Evolutionary conservation across 2,888 invertebrate species (phyloP).

Genomic region (Augiades crinisus): DNA sequence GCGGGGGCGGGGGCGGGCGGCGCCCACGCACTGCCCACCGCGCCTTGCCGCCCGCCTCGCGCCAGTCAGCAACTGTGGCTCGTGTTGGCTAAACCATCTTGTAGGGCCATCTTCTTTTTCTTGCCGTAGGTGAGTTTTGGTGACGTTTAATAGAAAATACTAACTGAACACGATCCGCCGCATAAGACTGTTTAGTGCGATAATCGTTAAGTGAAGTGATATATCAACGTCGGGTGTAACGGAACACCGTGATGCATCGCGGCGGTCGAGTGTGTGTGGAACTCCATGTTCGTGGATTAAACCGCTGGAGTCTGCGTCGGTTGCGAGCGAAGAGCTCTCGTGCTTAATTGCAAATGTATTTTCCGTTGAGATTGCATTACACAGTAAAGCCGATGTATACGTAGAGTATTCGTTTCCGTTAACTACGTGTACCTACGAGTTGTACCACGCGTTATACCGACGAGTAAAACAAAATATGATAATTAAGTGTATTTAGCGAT

Average conservation of each 20-base stretch:
- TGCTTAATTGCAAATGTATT: constrained; percentile 3
- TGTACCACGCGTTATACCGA: too few relatives aligned
- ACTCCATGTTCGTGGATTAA: constrained; percentile 28
- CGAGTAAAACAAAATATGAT: too few relatives aligned
- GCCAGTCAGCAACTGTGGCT: constrained; percentile 79
- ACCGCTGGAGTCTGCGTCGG: constrained; percentile 16
- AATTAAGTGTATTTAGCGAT: not conserved
- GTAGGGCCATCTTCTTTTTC: constrained; percentile 78
- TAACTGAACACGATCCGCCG: constrained; percentile 35
- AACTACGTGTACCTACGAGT: too few relatives aligned
- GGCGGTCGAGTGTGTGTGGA: constrained; percentile 35
- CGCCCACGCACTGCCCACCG: constrained; percentile 72
- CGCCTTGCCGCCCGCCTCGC: constrained; percentile 75
- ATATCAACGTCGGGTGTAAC: constrained; percentile 45
- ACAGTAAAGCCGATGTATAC: not conserved
- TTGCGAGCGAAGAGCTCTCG: constrained; percentile 21
- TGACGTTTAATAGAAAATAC: constrained; percentile 38
- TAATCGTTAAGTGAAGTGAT: constrained; percentile 67
- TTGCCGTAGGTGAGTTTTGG: constrained; percentile 74
- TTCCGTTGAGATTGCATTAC: not conserved
- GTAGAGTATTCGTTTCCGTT: not conserved
- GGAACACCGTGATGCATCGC: constrained; percentile 46
- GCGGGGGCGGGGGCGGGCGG: constrained; percentile 45
- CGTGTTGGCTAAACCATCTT: constrained; percentile 84
- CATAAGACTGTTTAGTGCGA: constrained; percentile 46